Conservation (phyloP, 1,140 invertebrate genomes). For the Lepidurus couesii region DNA sequence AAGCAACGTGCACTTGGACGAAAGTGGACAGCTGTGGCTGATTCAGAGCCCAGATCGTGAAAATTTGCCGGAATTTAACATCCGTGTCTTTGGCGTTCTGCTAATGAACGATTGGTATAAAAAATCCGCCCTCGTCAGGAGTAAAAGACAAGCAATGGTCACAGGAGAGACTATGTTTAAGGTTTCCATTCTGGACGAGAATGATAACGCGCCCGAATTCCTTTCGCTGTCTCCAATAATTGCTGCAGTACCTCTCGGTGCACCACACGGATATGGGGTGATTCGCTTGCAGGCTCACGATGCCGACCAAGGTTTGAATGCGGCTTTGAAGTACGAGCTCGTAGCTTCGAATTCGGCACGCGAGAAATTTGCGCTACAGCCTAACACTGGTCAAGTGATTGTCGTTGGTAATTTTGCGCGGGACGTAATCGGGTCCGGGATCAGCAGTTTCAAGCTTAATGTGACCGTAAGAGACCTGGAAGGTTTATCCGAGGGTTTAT, state of each 20-base stretch:
- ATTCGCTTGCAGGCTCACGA: constrained; percentile 61
- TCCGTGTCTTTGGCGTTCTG: neutral
- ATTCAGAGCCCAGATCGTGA: constrained; percentile 40
- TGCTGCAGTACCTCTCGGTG: constrained; percentile 68
- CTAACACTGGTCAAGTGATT: constrained; percentile 64
- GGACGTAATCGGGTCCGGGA: constrained; percentile 42
- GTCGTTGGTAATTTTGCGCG: constrained; percentile 58
- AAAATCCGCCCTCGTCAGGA: neutral
- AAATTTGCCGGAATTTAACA: constrained; percentile 37
- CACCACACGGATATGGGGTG: constrained; percentile 71
- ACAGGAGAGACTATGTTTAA: constrained; percentile 62
- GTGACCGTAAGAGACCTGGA: constrained; percentile 75
- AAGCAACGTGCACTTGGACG: neutral
- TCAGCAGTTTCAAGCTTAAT: constrained; percentile 66
- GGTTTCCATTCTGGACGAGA: constrained; percentile 68
- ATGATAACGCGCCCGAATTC: constrained; percentile 74
- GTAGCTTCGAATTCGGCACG: constrained; percentile 47
- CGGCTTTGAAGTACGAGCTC: constrained; percentile 71
- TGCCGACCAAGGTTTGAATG: constrained; percentile 65
- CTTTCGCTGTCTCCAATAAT: constrained; percentile 60
- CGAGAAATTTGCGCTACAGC: constrained; percentile 69
- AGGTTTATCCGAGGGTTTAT: constrained; percentile 69
- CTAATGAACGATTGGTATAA: neutral
- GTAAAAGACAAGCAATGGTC: constrained; percentile 35
- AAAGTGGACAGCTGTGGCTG: constrained; percentile 37